Evolutionary conservation across 2,888 invertebrate species (phyloP).

Genomic region (Helobdella robusta): DNA sequence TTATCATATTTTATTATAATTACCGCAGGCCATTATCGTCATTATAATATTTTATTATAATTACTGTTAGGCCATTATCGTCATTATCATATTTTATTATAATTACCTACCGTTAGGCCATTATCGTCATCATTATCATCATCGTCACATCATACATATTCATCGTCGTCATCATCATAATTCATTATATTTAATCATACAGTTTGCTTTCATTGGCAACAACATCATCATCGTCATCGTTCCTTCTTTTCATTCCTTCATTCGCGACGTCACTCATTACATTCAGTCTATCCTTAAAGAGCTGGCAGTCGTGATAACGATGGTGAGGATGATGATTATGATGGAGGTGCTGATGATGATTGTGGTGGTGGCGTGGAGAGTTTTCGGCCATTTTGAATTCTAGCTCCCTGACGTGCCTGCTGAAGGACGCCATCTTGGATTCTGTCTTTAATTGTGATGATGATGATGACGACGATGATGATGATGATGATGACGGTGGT

Average conservation of each 20-base stretch:
- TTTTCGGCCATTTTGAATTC: neutral
- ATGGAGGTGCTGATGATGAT: neutral
- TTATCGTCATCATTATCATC: neutral
- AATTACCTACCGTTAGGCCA: no score
- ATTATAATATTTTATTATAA: no score
- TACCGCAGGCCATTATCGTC: no score
- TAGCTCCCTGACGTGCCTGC: neutral
- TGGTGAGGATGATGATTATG: neutral
- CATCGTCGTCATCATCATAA: neutral
- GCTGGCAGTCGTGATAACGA: neutral
- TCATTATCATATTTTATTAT: constrained; percentile 1
- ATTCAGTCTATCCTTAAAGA: neutral
- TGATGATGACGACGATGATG: neutral
- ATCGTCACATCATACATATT: neutral
- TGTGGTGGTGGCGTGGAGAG: neutral
- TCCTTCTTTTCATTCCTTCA: neutral
- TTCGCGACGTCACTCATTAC: neutral
- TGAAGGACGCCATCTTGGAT: neutral
- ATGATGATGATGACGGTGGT: neutral
- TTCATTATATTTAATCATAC: neutral
- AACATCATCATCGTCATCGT: neutral
- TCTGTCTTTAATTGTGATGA: neutral
- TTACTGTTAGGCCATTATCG: constrained; percentile 1
- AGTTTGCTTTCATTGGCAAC: neutral
- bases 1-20: no score